Percentiles rank a stretch among this genome's conserved stretches.
phyloP scores from a whole-genome alignment of 2,113 vertebrate genomes.

The Loxodonta africana region DNA sequence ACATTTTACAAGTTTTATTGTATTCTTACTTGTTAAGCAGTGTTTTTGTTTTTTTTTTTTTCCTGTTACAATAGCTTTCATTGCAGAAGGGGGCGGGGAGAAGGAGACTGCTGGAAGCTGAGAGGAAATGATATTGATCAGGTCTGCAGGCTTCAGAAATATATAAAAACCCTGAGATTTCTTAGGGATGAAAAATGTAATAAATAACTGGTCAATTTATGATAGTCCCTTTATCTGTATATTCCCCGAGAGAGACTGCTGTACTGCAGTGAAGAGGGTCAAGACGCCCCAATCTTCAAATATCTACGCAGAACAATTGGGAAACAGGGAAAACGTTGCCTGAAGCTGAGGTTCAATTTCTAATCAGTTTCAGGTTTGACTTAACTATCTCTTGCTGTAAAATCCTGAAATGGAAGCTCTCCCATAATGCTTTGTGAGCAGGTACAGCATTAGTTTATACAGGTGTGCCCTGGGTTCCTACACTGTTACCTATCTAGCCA shows the following conservation, averaged over 20 bases:
- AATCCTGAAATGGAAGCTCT: conserved; percentile 63
- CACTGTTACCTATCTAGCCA: conserved; percentile 15
- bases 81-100: conserved; percentile 79
- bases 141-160: conserved; percentile 62
- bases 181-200: conserved; percentile 75
- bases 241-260: conserved; percentile 51
- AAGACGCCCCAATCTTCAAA: conserved; percentile 31
- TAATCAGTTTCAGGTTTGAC: conserved; percentile 53
- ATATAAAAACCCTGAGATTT: conserved; percentile 67
- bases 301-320: neutral
- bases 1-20: conserved; percentile 83
- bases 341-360: conserved; percentile 62
- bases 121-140: conserved; percentile 53
- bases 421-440: conserved; percentile 63
- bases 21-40: conserved; percentile 81
- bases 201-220: conserved; percentile 73
- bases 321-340: conserved; percentile 49
- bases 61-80: conserved; percentile 79
- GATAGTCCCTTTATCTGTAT: conserved; percentile 64
- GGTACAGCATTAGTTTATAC: neutral
- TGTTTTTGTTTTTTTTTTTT: conserved; percentile 44
- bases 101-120: conserved; percentile 72
- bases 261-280: neutral
- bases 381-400: conserved; percentile 57
- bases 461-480: conserved; percentile 42